Evolutionary conservation across 2,888 invertebrate species (phyloP).

Genomic region (Pristionchus mayeri): DNA sequence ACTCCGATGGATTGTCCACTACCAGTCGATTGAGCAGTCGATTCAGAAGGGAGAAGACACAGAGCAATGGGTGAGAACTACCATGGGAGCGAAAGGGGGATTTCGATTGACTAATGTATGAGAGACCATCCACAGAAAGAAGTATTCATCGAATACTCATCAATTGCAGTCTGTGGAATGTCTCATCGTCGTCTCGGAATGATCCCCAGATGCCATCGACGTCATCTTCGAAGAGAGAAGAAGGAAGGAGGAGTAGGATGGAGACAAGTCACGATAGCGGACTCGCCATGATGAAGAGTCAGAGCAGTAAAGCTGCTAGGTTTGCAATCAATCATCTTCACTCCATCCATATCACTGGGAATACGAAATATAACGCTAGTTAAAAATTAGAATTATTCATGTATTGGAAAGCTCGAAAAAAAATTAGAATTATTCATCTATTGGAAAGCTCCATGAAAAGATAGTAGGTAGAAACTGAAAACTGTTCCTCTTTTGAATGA

Average conservation of each 20-base stretch:
- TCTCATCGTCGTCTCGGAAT: neutral
- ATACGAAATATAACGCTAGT: too few species aligned
- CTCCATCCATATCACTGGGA: too few species aligned
- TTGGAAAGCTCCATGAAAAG: neutral
- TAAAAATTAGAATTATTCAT: too few species aligned
- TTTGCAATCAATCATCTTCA: neutral
- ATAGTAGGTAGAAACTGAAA: too few species aligned
- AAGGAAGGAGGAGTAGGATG: constrained; percentile 23
- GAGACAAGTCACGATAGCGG: constrained; percentile 44
- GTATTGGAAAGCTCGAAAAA: too few species aligned
- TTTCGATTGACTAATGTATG: too few species aligned
- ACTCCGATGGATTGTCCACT: constrained; percentile 39
- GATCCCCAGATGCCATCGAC: constrained; percentile 12
- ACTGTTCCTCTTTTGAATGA: too few species aligned
- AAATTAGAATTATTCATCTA: neutral
- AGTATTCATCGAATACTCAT: too few species aligned
- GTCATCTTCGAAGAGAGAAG: neutral
- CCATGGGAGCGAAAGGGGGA: too few species aligned
- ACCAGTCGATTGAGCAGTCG: constrained; percentile 34
- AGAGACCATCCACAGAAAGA: too few species aligned
- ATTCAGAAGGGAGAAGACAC: neutral
- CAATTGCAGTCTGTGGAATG: constrained; percentile 43
- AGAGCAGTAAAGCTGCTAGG: constrained; percentile 46
- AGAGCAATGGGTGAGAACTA: neutral
- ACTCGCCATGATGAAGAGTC: constrained; percentile 17